Evolutionary conservation across 2,888 invertebrate species (phyloP).

Genomic region (Drosophila algonquin): DNA sequence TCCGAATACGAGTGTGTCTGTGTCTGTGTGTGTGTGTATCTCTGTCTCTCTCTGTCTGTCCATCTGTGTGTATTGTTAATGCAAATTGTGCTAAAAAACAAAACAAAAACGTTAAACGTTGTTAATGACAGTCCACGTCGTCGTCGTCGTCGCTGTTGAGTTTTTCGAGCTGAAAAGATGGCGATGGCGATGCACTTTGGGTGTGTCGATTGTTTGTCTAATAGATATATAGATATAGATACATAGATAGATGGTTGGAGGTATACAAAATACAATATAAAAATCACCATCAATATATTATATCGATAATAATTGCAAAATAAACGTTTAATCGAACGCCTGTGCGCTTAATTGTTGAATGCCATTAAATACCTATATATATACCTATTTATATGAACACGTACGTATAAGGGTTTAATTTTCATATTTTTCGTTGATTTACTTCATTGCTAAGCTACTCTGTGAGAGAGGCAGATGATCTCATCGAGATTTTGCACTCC

Average conservation of each 20-base stretch:
- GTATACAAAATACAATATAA: neutral
- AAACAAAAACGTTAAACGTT: slow-evolving; percentile 43
- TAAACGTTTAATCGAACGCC: slow-evolving; percentile 16
- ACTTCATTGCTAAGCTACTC: too few species aligned
- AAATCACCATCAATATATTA: slow-evolving; percentile 34
- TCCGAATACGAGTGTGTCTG: slow-evolving; percentile 25
- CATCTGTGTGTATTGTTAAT: slow-evolving; percentile 36
- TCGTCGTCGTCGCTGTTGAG: slow-evolving; percentile 14
- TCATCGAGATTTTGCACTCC: too few species aligned
- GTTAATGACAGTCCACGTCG: slow-evolving; percentile 49
- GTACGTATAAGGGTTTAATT: slow-evolving; percentile 1
- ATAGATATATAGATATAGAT: slow-evolving; percentile 21
- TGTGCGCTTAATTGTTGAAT: slow-evolving; percentile 36
- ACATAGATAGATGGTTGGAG: neutral
- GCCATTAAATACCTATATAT: slow-evolving; percentile 11
- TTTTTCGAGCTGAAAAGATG: slow-evolving; percentile 34
- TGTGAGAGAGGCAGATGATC: too few species aligned
- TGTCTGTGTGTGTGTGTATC: neutral
- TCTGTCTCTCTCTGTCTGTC: neutral
- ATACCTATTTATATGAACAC: neutral
- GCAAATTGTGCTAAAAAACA: slow-evolving; percentile 50
- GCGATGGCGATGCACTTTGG: slow-evolving; percentile 50
- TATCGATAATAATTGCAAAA: slow-evolving; percentile 59
- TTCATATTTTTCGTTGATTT: neutral
- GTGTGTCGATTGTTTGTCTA: slow-evolving; percentile 47